Evolutionary conservation across 2,888 invertebrate species (phyloP), one percentile per base, ranked within the genome.

Genomic region (Octodonta nipae): DNA sequence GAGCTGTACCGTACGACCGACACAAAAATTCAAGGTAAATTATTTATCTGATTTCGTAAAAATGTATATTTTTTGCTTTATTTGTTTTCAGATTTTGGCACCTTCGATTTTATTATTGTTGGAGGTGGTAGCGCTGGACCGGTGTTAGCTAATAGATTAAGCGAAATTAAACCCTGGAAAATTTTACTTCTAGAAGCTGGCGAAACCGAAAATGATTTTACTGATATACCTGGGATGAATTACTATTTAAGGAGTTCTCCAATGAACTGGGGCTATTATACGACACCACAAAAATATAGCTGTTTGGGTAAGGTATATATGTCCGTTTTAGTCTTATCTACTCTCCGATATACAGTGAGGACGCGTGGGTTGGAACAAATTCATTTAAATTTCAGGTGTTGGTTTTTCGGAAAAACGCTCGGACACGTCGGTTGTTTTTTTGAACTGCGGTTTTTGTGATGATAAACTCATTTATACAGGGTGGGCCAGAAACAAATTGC

Each of bases 131-230:
- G 36, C 6, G 36, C 36, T 11, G 41, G 41, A 20, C 12, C 39
- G 13, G 39, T 39, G 7, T 8, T 39, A 15, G 39, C 39, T 7
- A 39, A 30, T 17, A 30, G 39, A 27, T 17, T 39, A 10, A 30
- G 35, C 7, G 39, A 39, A 36, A 20, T 30, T 7, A 15, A 22
- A 7, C 12, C 15, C 6, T 39, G 36, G 36, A 36, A 34, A 12
- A 14, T 39, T n/a, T 28, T 40, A 10, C 24, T 42, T 16, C 11
- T 42, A 14, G 40, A 40, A 33, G 42, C 40, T 11, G 42, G 42
- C 11, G 42, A 35, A 6, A 22, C 30, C 4, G 31, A 36, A 22
- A 31, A 29, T 15, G 25, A 29, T 8, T 42, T 42, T 14, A 42
- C 33, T 22, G 36, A 40, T n/a, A 33, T 40, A 6, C 42, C 42